Base-by-base conservation (phyloP, 2,797 vertebrate species). In the Onychomys leucogaster region DNA sequence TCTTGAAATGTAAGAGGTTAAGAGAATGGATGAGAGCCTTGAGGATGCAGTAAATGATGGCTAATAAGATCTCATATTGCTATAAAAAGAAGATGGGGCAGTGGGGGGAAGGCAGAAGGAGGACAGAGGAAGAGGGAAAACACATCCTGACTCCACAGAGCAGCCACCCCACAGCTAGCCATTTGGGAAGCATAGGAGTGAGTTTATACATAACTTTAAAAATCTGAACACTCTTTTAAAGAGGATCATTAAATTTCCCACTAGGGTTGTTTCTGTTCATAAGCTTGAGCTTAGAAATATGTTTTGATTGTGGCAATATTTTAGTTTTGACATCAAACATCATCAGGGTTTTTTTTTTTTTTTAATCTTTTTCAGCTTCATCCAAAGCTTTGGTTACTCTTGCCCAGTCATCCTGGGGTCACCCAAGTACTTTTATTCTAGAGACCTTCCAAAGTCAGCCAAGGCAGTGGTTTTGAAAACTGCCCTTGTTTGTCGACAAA, bases 401-500 rank as follows among this genome's bases (percentile, higher is more conserved):
- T 98, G 98, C 97, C 98, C 98, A 98, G 98, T 98, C 97, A 98
- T 97, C 96, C 96, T 85, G 97, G 98, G 98, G 99, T 99, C 98
- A 98, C 94, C 32, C 98, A 98, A 97, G 97, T 98, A 96, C 98
- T 97, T 99, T 98, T 98, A 96, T 98, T 98, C 98, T 98, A 98
- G 98, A 98, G 99, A 99, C 98, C 98, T 99, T 99, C 99, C 98
- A 98, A 98, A 98, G 98, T 98, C 98, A 98, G 96, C 98, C 98
- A 98, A 98, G 98, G 98, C 98, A 98, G 96, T 97, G 98, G 99
- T 99, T 99, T 98, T 98, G 99, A 99, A 98, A 99, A 98, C 97
- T 95, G 98, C 97, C 98, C 98, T 99, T 99, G 98, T 99, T 99
- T 99, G 98, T 98, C 97, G 98, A 99, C 99, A 99, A 99, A 99